Evolutionary conservation across 30 jellyfish, hydroid and myxozoan species (phyloP), one percentile per base, ranked within the genome.

Genomic region (Morbakka virulenta): DNA sequence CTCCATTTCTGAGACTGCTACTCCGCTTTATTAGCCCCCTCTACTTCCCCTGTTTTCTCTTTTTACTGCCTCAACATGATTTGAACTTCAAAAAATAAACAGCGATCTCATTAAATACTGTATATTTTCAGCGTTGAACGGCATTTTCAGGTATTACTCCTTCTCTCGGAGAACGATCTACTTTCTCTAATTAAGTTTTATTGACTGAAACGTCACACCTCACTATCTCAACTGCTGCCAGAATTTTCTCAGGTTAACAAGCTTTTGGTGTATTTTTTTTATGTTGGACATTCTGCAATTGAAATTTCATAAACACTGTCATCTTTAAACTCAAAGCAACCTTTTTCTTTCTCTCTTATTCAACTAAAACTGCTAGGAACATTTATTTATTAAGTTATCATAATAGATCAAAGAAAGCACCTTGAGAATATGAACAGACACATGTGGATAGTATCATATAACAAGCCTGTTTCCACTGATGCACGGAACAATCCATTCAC

Each of bases 381-480:
- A 79, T 48, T 50, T 68, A 1, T 21, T 62, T 14, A 66, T 67
- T 14, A 79, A 32, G 22, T 67, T 69, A 29, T 79, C 83, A 66
- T 78, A n/a, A n/a, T n/a, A n/a, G n/a, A n/a, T n/a, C n/a, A n/a
- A n/a, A n/a, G n/a, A n/a, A n/a, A n/a, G n/a, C n/a, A n/a, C n/a
- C n/a, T n/a, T n/a, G n/a, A n/a, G n/a, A n/a, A n/a, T n/a, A n/a
- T n/a, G n/a, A n/a, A n/a, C n/a, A n/a, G 9, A 47, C 64, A 22
- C 67, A 51, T 35, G 63, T 80, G 88, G 28, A 77, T 50, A 63
- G 88, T 35, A 32, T 34, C 80, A 62, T 32, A 34, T 25, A 49
- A 23, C 80, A 77, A 62, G 17, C 88, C 80, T n/a, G 88, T 77
- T 52, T 63, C 89, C 50, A 63, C 49, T 36, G 89, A 77, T 25